A percentile compares a stretch with the other conserved stretches of the same genome.
Evolutionary conservation across 2,797 vertebrate species (phyloP).

Genomic region (Crenuchus spilurus): DNA sequence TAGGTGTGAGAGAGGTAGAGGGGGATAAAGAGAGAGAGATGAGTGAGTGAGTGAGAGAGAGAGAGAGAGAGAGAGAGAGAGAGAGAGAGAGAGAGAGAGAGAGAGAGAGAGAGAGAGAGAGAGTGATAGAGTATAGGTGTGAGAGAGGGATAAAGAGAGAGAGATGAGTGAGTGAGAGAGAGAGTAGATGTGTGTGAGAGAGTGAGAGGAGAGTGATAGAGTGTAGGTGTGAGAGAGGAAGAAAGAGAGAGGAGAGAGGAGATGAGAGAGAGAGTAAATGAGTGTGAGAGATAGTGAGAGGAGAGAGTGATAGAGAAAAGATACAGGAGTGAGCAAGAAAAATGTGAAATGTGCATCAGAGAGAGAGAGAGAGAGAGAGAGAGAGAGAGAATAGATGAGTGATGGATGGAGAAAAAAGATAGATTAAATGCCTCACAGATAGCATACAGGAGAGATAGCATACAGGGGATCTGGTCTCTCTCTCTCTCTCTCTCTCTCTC

Average conservation of each 20-base stretch:
- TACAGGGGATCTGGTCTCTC: conserved; percentile 5
- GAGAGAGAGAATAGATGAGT: background rate
- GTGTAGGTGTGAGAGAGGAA: too few relatives aligned
- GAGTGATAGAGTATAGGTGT: background rate
- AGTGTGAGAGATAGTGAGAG: background rate
- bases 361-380: background rate
- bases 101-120: background rate
- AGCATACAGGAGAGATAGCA: too few relatives aligned
- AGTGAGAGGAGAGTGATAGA: background rate
- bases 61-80: background rate
- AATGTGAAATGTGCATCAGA: too few relatives aligned
- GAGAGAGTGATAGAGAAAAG: background rate
- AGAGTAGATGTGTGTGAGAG: background rate
- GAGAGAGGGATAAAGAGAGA: background rate
- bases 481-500: conserved; percentile 43
- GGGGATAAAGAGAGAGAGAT: too few relatives aligned
- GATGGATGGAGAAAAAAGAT: too few relatives aligned
- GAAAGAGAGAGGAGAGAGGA: background rate
- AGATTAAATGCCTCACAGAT: too few relatives aligned
- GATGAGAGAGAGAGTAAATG: background rate
- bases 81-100: background rate
- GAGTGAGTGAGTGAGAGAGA: too few relatives aligned
- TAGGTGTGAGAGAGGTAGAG: too few relatives aligned
- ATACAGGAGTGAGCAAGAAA: too few relatives aligned
- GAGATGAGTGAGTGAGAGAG: background rate